Base-by-base conservation (phyloP, 2,797 vertebrate species). In the Odontamblyopus lacepedii region DNA sequence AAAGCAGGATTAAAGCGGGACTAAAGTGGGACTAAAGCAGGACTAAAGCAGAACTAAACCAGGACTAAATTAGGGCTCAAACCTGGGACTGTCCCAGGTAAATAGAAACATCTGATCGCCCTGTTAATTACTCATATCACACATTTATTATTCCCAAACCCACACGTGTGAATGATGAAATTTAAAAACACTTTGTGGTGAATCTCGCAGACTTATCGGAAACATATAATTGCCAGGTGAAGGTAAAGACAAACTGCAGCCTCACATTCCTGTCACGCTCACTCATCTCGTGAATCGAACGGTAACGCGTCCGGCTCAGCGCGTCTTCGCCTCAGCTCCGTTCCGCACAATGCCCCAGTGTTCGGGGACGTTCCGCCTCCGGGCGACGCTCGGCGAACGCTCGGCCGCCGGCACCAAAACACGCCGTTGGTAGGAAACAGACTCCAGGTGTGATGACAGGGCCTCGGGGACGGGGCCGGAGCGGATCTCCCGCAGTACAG, bases 401-500 rank as follows among this genome's bases (percentile, higher is more conserved):
- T 70, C 19, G 48, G 57, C 50, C 77, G 62, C 71, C 71, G 41
- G 48, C 1, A 80, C 73, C 79, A 82, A 84, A 88, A 86, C 88
- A 87, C 5, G 62, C 23, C 59, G 83, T 89, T 85, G 83, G 73
- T 79, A 71, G 32, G 77, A 76, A 77, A 88, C 86, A 38, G 35
- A 79, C 83, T 78, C 81, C 76, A 85, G 82, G 86, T 82, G 80
- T 87, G 76, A 82, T 55, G 74, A 75, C 79, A 78, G 16, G 5
- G 35, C 85, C 80, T 77, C 32, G 8, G 77, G 87, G 70, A 63
- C 77, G 11, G 35, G 71, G 48, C 60, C 73, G 85, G 75, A 69
- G 86, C 86, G 75, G 74, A 78, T 62, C 77, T 85, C 84, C 81
- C 59, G 1, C 0, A 53, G 71, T 79, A 74, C 35, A 70, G 62